A percentile compares a stretch with the other conserved stretches of the same genome.
Evolutionary conservation across 1,140 invertebrate genomes (phyloP).

Genomic region (Apocrypta bakeri): DNA sequence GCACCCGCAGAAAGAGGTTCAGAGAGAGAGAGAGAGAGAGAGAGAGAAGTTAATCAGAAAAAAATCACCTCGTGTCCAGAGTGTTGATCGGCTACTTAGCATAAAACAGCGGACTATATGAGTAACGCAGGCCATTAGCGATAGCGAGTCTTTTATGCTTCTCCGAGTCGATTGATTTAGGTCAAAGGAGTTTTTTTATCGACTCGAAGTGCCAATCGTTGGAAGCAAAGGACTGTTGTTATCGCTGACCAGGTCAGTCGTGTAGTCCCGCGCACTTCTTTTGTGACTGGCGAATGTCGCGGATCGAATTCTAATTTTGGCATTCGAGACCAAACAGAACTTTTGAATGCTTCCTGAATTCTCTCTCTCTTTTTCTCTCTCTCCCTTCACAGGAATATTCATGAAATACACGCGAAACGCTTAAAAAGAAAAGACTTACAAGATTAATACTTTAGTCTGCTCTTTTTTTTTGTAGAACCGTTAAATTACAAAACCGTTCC

Average conservation of each 20-base stretch:
- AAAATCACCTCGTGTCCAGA: conserved; percentile 58
- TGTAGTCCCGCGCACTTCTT: background rate
- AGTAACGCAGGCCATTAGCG: conserved; percentile 54
- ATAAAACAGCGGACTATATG: conserved; percentile 61
- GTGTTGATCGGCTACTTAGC: conserved; percentile 61
- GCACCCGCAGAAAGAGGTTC: background rate
- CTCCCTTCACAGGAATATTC: too few relatives aligned
- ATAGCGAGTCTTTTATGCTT: background rate
- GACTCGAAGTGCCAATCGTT: too few relatives aligned
- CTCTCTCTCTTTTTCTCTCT: too few relatives aligned
- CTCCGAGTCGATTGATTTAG: background rate
- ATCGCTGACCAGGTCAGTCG: background rate
- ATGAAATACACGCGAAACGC: too few relatives aligned
- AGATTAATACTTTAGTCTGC: too few relatives aligned
- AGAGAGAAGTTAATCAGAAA: conserved; percentile 44
- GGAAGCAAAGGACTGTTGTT: too few relatives aligned
- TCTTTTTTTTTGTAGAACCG: background rate
- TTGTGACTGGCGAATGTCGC: background rate
- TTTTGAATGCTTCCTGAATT: too few relatives aligned
- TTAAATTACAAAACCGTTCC: background rate
- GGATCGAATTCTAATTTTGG: background rate
- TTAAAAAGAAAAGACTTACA: too few relatives aligned
- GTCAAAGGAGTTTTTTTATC: background rate
- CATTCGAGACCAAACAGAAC: too few relatives aligned
- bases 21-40: too few relatives aligned